Evolutionary conservation across 2,113 vertebrate species (phyloP).

Genomic region (Phrynosoma blainvillii): DNA sequence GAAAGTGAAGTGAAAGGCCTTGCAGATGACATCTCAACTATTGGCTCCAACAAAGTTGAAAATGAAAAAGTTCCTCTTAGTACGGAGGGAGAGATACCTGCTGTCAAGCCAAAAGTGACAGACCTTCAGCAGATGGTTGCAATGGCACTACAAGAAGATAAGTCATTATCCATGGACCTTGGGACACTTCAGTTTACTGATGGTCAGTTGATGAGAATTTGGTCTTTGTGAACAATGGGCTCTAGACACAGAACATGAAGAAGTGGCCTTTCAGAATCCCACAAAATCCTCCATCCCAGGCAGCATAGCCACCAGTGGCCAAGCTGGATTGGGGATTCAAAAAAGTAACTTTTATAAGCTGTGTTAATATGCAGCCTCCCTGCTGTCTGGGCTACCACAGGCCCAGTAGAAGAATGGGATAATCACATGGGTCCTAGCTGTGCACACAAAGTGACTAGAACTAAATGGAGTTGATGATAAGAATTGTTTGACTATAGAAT

Average conservation of each 20-base stretch:
- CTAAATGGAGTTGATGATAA: neutral
- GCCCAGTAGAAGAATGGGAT: neutral
- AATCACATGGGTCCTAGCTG: neutral
- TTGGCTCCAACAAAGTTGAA: constrained; percentile 77
- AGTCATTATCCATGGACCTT: constrained; percentile 81
- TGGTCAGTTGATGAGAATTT: constrained; percentile 65
- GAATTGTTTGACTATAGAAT: too few species aligned
- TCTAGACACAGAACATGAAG: too few species aligned
- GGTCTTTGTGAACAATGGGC: neutral
- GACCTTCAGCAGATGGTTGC: constrained; percentile 82
- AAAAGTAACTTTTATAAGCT: too few species aligned
- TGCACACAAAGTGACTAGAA: neutral
- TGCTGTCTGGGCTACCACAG: neutral
- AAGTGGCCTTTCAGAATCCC: too few species aligned
- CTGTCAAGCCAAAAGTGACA: constrained; percentile 52
- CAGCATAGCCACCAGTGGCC: too few species aligned
- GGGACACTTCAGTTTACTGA: constrained; percentile 82
- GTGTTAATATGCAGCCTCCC: neutral
- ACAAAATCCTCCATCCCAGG: too few species aligned
- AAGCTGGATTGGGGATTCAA: too few species aligned
- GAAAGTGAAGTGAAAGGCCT: constrained; percentile 62
- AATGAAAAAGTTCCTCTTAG: constrained; percentile 51
- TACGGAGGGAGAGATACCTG: constrained; percentile 62
- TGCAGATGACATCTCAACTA: constrained; percentile 67
- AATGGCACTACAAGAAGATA: constrained; percentile 81